phyloP scores from a whole-genome alignment of 2,888 invertebrate genomes.

The Leptinotarsa peninsularis region DNA sequence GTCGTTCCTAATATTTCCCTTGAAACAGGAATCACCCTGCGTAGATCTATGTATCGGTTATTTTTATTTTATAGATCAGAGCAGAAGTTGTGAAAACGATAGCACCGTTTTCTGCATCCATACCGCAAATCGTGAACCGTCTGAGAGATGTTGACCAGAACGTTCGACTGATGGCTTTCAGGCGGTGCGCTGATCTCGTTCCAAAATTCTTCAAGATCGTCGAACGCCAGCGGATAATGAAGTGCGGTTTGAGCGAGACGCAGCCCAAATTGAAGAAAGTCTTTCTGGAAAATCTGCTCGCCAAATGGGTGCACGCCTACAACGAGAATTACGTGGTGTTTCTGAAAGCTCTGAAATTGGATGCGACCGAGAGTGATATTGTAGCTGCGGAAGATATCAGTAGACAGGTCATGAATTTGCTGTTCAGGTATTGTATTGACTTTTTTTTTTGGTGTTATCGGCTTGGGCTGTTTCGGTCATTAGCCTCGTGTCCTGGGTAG shows the following conservation, averaged over 20 bases:
- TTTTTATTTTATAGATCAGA: slow-evolving; percentile 46
- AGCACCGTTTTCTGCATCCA: slow-evolving; percentile 50
- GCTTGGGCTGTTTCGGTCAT: too few relatives aligned
- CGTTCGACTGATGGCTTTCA: slow-evolving; percentile 74
- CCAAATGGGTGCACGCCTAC: slow-evolving; percentile 81
- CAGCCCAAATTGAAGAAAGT: slow-evolving; percentile 68
- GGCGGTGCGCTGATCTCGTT: slow-evolving; percentile 50
- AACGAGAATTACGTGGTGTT: slow-evolving; percentile 77
- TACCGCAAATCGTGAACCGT: slow-evolving; percentile 69
- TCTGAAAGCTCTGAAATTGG: slow-evolving; percentile 79
- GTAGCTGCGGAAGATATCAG: slow-evolving; percentile 71
- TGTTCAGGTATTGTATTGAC: slow-evolving; percentile 67
- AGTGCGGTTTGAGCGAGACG: slow-evolving; percentile 74
- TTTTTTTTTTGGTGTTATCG: background rate
- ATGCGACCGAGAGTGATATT: slow-evolving; percentile 74
- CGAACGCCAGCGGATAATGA: slow-evolving; percentile 73
- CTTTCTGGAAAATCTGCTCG: slow-evolving; percentile 71
- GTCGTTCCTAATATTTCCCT: too few relatives aligned
- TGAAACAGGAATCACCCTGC: too few relatives aligned
- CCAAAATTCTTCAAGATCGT: slow-evolving; percentile 70
- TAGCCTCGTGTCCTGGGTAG: too few relatives aligned
- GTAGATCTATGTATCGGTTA: background rate
- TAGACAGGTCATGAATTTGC: slow-evolving; percentile 67
- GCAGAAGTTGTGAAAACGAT: slow-evolving; percentile 51
- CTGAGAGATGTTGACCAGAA: slow-evolving; percentile 82